These are phyloP conservation scores for Pomacea maculata DNA, from an alignment of 1,140 invertebrate species.

Conservation along the genomic window DNA sequence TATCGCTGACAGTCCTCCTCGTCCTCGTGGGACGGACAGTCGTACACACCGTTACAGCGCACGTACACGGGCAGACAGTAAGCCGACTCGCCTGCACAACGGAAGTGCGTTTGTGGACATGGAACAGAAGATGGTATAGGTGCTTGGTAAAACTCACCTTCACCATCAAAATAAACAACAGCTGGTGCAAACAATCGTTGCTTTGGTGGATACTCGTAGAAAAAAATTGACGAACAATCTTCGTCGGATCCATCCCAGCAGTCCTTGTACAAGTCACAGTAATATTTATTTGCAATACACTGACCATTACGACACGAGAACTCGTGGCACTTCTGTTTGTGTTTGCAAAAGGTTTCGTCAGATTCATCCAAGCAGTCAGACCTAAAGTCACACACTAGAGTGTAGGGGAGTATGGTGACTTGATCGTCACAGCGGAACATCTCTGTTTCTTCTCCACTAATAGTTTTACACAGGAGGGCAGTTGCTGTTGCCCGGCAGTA, in stretches of 20 bases:
- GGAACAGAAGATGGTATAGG: not conserved
- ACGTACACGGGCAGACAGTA: conserved; percentile 6
- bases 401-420: not conserved
- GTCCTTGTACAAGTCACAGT: conserved; percentile 2
- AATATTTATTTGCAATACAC: not conserved
- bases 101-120: conserved; percentile 1
- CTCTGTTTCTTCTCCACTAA: no score
- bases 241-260: conserved; percentile 22
- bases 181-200: not conserved
- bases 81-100: not conserved
- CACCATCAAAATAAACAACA: not conserved
- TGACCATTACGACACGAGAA: not conserved
- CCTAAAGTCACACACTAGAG: not conserved
- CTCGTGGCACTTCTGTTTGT: not conserved
- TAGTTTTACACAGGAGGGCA: no score
- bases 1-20: conserved; percentile 7
- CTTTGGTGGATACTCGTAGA: not conserved
- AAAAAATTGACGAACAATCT: not conserved
- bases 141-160: not conserved
- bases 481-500: no score
- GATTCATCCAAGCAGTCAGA: not conserved
- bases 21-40: conserved; percentile 5
- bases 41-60: conserved; percentile 13
- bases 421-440: not conserved
- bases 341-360: no score